Evolutionary conservation across 2,888 invertebrate species (phyloP), one percentile per base, ranked within the genome.

Genomic region (Acronicta psi): DNA sequence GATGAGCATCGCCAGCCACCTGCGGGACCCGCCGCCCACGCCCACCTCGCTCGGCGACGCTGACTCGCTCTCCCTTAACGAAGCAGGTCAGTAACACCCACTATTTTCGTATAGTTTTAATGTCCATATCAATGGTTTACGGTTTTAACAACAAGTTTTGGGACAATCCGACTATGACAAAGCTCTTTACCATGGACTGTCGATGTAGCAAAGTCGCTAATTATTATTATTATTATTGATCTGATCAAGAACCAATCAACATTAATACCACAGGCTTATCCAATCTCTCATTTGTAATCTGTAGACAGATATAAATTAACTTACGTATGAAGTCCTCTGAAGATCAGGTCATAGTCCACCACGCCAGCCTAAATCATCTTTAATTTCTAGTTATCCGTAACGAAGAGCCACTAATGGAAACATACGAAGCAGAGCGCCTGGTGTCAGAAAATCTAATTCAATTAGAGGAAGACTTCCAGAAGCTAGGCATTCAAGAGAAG

Each of bases 371-470:
- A 1, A 34, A n/a, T 0, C 10, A 7, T 18, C 14, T 41, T 16
- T 1, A 13, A 38, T 16, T 75, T 75, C 2, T 67, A 92, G 93
- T 91, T 42, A 84, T 89, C 4, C 91, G 91, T 18, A 88, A 91
- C 54, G 92, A 94, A 13, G 95, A 95, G 69, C 95, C 94, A 0
- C 78, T 94, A 8, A 91, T 94, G 94, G 93, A 94, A 71, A 91
- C 89, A 0, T 94, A 95, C 77, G 94, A 96, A 75, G 95, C 95
- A 0, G 95, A 95, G 59, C 94, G 95, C 54, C 90, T 95, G 53
- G 95, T 96, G 0, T 95, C 95, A 0, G 95, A 96, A 53, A 96
- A 97, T 89, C 91, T 97, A 10, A 95, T 97, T 57, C 95, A 97
- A 69, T 85, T 97, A 1, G 96, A 97, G 72, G 96, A 97, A 62